phyloP scores from a whole-genome alignment of 2,113 vertebrate genomes.

The Lepus americanus region DNA sequence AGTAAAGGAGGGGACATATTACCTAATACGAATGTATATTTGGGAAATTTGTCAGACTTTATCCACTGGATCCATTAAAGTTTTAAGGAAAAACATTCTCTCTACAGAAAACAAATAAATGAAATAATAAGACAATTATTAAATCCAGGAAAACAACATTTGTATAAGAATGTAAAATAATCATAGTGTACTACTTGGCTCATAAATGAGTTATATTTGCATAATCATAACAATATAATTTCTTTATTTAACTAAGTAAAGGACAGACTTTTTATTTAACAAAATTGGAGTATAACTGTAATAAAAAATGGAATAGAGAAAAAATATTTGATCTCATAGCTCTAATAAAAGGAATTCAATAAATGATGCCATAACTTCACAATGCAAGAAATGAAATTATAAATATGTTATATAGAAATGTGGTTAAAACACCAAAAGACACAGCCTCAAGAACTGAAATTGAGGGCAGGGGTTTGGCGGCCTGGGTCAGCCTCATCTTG shows the following conservation, averaged over 20 bases:
- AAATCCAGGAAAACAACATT: background rate
- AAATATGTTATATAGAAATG: background rate
- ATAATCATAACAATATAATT: background rate
- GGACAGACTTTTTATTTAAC: background rate
- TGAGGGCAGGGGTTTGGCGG: no score
- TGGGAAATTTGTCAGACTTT: background rate
- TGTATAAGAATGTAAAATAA: background rate
- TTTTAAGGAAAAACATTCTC: background rate
- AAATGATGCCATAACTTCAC: background rate
- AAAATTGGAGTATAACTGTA: background rate
- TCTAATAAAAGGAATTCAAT: background rate
- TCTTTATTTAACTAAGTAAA: background rate
- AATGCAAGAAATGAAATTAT: constrained; percentile 23
- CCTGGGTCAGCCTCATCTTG: no score
- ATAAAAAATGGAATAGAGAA: background rate
- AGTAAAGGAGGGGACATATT: background rate
- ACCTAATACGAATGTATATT: background rate
- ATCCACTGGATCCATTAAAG: background rate
- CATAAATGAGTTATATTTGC: background rate
- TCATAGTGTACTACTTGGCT: background rate
- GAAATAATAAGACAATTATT: constrained; percentile 32
- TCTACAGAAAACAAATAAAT: background rate
- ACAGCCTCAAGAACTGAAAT: background rate
- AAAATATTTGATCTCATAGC: background rate
- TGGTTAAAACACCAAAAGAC: background rate